Conservation (phyloP, 2,888 invertebrate genomes). For the Ormyrus rosae region DNA sequence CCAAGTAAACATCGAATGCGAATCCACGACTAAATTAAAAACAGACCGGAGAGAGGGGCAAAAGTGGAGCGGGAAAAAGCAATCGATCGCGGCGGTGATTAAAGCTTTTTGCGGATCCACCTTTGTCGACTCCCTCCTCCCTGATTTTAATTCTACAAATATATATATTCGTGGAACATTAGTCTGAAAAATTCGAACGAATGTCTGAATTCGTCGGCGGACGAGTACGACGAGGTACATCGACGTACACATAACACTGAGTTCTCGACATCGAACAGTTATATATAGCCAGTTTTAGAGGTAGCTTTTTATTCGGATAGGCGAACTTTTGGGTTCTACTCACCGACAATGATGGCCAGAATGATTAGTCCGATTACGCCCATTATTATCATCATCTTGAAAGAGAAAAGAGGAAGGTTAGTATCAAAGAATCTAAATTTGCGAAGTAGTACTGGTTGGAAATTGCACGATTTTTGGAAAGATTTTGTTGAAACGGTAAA, state of each 20-base stretch:
- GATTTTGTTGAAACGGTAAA: too few relatives aligned
- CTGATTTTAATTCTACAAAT: too few relatives aligned
- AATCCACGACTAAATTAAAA: too few relatives aligned
- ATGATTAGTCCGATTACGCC: constrained; percentile 89
- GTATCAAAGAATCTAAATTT: background rate
- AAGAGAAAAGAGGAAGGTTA: constrained; percentile 28
- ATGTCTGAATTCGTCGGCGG: constrained; percentile 49
- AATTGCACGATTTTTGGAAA: too few relatives aligned
- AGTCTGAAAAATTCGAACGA: constrained; percentile 28
- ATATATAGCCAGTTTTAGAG: constrained; percentile 49
- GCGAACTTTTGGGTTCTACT: constrained; percentile 72
- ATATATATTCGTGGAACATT: background rate
- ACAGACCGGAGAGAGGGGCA: too few relatives aligned
- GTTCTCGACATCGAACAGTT: constrained; percentile 62
- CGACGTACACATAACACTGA: constrained; percentile 67
- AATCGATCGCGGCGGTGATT: background rate
- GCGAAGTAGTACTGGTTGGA: too few relatives aligned
- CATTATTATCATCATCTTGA: constrained; percentile 92
- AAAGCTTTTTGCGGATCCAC: background rate
- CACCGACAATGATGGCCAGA: constrained; percentile 89
- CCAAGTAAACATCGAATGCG: background rate
- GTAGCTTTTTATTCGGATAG: constrained; percentile 22
- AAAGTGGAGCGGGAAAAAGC: background rate
- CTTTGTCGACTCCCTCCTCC: constrained; percentile 1
- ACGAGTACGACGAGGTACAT: constrained; percentile 66